Conservation (phyloP, 2,797 vertebrate genomes). For the Monodelphis domestica region DNA sequence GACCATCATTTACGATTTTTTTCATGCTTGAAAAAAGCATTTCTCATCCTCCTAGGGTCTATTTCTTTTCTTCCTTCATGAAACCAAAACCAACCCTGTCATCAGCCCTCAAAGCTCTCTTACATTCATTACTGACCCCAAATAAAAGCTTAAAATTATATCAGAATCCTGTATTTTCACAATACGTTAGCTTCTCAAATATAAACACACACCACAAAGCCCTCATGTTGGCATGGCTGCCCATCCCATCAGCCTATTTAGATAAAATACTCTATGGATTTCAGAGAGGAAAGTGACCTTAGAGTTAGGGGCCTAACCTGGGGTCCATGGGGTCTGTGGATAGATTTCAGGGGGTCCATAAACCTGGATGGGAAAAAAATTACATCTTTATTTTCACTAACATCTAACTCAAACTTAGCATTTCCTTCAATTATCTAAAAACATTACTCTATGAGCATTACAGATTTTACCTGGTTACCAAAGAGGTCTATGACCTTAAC, state of each 20-base stretch:
- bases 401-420: neutral
- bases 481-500: neutral
- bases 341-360: neutral
- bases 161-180: conserved; percentile 32
- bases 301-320: no score
- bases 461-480: neutral
- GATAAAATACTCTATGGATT: conserved; percentile 3
- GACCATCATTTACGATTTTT: conserved; percentile 19
- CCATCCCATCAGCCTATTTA: conserved; percentile 17
- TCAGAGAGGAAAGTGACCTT: no score
- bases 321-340: no score
- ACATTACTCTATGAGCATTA: neutral
- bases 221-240: neutral
- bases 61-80: conserved; percentile 53
- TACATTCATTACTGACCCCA: conserved; percentile 14
- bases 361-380: neutral
- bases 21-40: conserved; percentile 26
- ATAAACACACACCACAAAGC: conserved; percentile 4
- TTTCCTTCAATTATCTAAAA: neutral
- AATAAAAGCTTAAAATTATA: conserved; percentile 35
- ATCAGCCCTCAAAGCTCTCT: conserved; percentile 25
- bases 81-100: conserved; percentile 41
- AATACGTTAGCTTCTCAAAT: conserved; percentile 36
- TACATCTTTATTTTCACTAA: neutral
- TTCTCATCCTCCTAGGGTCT: conserved; percentile 13